Base-by-base conservation (phyloP, 2,888 invertebrate species). In the Unio pictorum region DNA sequence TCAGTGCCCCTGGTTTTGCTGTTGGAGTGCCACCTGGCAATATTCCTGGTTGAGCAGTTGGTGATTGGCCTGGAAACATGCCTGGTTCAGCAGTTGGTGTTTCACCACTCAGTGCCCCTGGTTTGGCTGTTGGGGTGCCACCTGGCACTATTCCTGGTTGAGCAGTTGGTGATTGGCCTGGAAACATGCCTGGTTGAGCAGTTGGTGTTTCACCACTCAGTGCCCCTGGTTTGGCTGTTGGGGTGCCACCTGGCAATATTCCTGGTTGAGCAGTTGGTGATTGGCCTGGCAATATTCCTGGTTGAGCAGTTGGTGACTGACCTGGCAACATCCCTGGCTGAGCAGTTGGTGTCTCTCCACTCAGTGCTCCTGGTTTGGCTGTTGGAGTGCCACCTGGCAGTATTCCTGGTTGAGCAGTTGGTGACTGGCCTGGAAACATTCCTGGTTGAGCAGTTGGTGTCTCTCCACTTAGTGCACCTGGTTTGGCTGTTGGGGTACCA, bases 401-500 rank as follows among this genome's bases (percentile, higher is more conserved):
- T 54, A 64, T 58, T 18, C 56, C 66, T 67, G 76, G 75, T n/a
- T 69, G 64, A 30, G 73, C 69, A 26, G 78, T 76, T 68, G 78
- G 23, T 23, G 23, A 23, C 23, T 23, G 23, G 23, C 23, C 23
- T 23, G 23, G 23, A 23, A 23, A 23, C 23, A 23, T 23, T 23
- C 23, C 23, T 20, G 56, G 59, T 57, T 23, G 45, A 18, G 55
- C 34, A 23, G 62, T 64, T 64, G 63, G 64, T 26, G 45, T 55
- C 7, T 54, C 61, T 17, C 30, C 65, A 54, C 61, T n/a, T 0
- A 23, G 26, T 30, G 3, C n/a, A 1, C 30, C 63, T 64, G 71
- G 55, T 28, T 66, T 55, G 15, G 57, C 64, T 61, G 71, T n/a
- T 65, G 64, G 63, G 60, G 69, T 62, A 1, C 7, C 11, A n/a